A percentile compares a stretch with the other conserved stretches of the same genome.
phyloP scores from a whole-genome alignment of 2,888 invertebrate species.

The Acheta domesticus region DNA sequence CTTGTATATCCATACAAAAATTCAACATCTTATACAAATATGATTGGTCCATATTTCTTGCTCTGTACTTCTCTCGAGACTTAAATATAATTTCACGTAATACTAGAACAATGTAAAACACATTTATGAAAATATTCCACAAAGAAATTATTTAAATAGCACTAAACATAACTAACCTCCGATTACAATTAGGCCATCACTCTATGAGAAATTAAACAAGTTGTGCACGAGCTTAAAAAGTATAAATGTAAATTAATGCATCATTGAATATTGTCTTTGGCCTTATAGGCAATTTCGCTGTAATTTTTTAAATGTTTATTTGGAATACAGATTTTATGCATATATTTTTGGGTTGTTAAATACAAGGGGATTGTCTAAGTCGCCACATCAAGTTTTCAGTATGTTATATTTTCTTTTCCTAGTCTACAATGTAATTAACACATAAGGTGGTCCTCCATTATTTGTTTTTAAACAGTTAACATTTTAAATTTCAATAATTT shows the following conservation, averaged over 20 bases:
- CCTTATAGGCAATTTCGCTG: not conserved
- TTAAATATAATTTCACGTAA: not conserved
- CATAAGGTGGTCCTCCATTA: no score
- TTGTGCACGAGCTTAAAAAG: not conserved
- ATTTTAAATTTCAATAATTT: no score
- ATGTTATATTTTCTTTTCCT: no score
- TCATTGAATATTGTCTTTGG: not conserved
- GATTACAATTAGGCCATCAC: conserved; percentile 2
- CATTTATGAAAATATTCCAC: not conserved
- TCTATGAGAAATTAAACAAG: not conserved
- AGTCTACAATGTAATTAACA: no score
- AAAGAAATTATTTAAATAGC: not conserved
- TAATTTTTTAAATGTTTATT: not conserved
- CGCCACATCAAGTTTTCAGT: not conserved
- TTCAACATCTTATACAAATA: conserved; percentile 18
- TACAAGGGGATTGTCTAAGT: conserved; percentile 1
- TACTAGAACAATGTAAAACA: conserved; percentile 18
- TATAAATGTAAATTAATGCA: not conserved
- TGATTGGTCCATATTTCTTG: not conserved
- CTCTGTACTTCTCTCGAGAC: not conserved
- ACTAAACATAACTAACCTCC: not conserved
- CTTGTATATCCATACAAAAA: conserved; percentile 18
- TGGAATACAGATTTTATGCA: not conserved
- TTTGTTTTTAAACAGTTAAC: no score
- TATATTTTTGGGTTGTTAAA: not conserved